Percentiles rank a stretch among this genome's conserved stretches.
phyloP scores from a whole-genome alignment of 2,888 invertebrate species.

The Orchesella flavescens region DNA sequence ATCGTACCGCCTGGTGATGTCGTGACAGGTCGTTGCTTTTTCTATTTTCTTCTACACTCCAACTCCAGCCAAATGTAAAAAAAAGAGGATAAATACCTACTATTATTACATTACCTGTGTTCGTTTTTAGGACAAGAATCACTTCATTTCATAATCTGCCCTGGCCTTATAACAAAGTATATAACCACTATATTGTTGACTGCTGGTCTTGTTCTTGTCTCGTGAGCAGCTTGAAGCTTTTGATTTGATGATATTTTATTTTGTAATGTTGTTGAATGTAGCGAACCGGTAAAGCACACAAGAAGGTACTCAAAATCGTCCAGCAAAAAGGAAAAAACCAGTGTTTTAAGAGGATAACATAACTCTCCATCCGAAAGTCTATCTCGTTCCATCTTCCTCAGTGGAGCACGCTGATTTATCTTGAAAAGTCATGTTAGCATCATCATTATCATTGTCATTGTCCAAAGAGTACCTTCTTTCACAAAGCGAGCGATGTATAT shows the following conservation, averaged over 20 bases:
- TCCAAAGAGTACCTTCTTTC: background rate
- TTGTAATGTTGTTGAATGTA: too few relatives aligned
- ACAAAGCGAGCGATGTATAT: background rate
- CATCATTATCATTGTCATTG: conserved; percentile 43
- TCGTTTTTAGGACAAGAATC: conserved; percentile 26
- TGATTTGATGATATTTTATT: too few relatives aligned
- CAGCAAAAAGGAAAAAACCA: background rate
- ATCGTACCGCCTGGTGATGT: conserved; percentile 67
- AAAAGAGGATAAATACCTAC: too few relatives aligned
- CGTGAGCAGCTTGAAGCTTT: too few relatives aligned
- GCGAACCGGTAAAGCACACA: conserved; percentile 4
- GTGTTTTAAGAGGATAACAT: background rate
- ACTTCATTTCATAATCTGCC: conserved; percentile 32
- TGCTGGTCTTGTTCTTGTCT: conserved; percentile 25
- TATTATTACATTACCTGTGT: too few relatives aligned
- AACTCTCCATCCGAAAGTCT: background rate
- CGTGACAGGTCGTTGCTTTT: conserved; percentile 66
- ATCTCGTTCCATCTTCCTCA: conserved; percentile 35
- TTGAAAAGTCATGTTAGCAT: conserved; percentile 45
- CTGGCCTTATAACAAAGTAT: background rate
- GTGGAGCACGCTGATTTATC: conserved; percentile 37
- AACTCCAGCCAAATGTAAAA: background rate
- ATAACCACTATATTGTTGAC: conserved; percentile 10
- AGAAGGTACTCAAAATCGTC: background rate
- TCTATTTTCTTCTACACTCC: conserved; percentile 3